Base-by-base conservation (phyloP, 2,113 vertebrate species). In the Sterna hirundo region DNA sequence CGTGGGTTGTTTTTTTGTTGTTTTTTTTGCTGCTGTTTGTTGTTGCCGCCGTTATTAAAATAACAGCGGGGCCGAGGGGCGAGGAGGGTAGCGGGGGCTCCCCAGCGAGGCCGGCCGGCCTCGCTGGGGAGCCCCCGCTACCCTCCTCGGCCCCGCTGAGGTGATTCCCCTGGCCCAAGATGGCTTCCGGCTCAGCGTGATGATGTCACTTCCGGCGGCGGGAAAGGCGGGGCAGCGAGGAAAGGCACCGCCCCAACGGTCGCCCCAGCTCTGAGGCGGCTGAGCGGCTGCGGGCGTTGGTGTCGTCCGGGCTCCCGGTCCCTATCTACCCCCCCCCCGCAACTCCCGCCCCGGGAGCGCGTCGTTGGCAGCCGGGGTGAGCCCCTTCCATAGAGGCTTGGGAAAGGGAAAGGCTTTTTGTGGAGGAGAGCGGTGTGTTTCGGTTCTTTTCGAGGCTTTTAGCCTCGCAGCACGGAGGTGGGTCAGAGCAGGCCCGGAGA, bases 201-300 rank as follows among this genome's bases (percentile, higher is more conserved):
- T 13, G 38, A 3, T 93, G 95, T 96, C 90, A 96, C 87, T 96
- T 96, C 95, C 44, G 44, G 86, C 40, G 72, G 68, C 27, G 60
- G 74, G 44, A 38, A 34, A 34, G 57, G 55, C 29, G 49, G 49
- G 49, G 23, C 52, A 10, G 52, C 23, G 22, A 52, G 23, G 21
- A 11, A 11, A 11, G 51, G 51, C 14, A 5, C 11, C 19, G 51
- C 51, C 54, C 78, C 71, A 72, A 83, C 79, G 36, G 51, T 17
- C 40, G 44, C 84, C 29, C 4, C 21, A 3, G 34, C 5, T 46
- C 54, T 54, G 66, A 34, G 46, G 27, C 14, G 19, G 16, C 2
- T 8, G 18, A 21, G 36, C 3, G 18, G 19, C 25, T 10, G 15
- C 11, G 26, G 44, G 60, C 38, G 6, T 44, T 40, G 7, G 10